Conservation (phyloP, 2,888 invertebrate genomes). For the Rotaria macrura region DNA sequence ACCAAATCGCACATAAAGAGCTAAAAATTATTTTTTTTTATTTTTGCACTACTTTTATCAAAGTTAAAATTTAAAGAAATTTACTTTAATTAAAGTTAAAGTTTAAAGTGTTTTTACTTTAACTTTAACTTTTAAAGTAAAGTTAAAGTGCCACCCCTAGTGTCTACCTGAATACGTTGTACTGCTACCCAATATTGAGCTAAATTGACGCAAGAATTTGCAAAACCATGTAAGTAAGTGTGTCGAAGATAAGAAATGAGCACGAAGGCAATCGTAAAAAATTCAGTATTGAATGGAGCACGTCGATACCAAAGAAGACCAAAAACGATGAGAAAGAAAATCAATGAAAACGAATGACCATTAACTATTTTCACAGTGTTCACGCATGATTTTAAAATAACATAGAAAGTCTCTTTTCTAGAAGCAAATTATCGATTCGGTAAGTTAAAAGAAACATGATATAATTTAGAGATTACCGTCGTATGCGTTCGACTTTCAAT, state of each 20-base stretch:
- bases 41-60: no score
- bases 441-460: no score
- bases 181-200: neutral
- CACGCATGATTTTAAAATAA: neutral
- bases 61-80: no score
- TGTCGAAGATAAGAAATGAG: neutral
- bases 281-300: neutral
- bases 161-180: neutral
- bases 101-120: no score
- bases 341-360: neutral
- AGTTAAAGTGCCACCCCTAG: no score
- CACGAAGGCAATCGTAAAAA: neutral
- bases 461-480: slow-evolving; percentile 54
- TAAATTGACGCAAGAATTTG: neutral
- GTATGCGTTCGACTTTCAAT: slow-evolving; percentile 64
- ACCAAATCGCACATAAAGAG: no score
- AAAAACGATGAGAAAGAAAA: neutral
- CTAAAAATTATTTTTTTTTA: no score
- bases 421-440: no score
- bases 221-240: neutral
- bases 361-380: neutral
- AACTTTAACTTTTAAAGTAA: no score
- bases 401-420: neutral
- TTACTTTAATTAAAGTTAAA: no score
- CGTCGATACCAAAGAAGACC: slow-evolving; percentile 1